Conservation (phyloP, 2,113 vertebrate genomes). For the Anguilla japonica region DNA sequence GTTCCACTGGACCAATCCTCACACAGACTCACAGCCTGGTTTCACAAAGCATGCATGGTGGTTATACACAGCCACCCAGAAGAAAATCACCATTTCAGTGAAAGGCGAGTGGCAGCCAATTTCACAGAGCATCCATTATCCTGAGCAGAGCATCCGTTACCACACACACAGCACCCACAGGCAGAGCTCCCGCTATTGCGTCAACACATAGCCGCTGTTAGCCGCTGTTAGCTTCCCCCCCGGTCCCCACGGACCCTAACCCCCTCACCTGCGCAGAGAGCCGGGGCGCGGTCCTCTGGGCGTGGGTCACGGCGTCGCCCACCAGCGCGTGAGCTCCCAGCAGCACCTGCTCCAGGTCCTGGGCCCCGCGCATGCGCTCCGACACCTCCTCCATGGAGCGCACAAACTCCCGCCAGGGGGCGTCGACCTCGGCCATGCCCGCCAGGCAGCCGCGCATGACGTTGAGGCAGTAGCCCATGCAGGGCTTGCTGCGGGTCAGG, state of each 20-base stretch:
- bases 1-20: too few species aligned
- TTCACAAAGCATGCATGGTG: too few species aligned
- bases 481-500: slow-evolving; percentile 75
- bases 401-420: slow-evolving; percentile 79
- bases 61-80: too few species aligned
- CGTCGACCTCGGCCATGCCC: slow-evolving; percentile 78
- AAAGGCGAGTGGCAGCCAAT: too few species aligned
- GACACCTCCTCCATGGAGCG: slow-evolving; percentile 80
- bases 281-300: slow-evolving; percentile 57
- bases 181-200: too few species aligned
- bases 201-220: too few species aligned
- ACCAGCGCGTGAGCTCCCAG: slow-evolving; percentile 74
- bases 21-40: too few species aligned
- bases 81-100: too few species aligned
- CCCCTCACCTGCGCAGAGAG: slow-evolving; percentile 74
- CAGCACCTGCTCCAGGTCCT: slow-evolving; percentile 75
- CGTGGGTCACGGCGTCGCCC: slow-evolving; percentile 72
- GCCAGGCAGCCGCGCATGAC: slow-evolving; percentile 83
- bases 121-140: too few species aligned
- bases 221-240: too few species aligned
- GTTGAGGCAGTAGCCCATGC: slow-evolving; percentile 88
- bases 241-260: background rate
- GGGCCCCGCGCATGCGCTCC: slow-evolving; percentile 63
- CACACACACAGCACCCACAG: too few species aligned
- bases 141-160: too few species aligned